Percentiles rank a stretch among this genome's conserved stretches.
These are phyloP conservation scores for Trachelus iudaicus DNA, from an alignment of 2,888 invertebrate genomes.

Conservation along the genomic window DNA sequence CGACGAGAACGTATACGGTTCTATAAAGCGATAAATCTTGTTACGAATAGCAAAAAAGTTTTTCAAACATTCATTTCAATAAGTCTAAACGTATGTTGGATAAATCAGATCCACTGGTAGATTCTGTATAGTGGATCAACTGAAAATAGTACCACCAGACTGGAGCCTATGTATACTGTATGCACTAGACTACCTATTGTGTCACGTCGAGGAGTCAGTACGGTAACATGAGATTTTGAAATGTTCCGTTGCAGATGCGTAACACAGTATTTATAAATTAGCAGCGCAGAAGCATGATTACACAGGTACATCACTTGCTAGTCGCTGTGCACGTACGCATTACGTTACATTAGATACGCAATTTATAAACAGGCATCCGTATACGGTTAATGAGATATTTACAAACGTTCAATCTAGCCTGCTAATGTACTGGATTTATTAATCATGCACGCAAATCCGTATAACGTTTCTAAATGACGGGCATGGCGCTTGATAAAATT, in stretches of 20 bases:
- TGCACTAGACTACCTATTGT: neutral
- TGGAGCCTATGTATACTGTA: neutral
- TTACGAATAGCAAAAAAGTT: neutral
- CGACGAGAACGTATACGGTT: neutral
- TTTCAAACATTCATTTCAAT: neutral
- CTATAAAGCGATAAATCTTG: neutral
- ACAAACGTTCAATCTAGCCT: neutral
- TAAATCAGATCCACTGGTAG: neutral
- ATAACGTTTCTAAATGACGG: neutral
- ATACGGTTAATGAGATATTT: neutral
- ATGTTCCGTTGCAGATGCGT: neutral
- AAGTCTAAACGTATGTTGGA: too few relatives aligned
- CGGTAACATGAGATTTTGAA: neutral
- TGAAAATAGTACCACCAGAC: neutral
- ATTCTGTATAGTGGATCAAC: neutral
- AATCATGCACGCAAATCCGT: neutral
- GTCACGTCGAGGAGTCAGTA: neutral
- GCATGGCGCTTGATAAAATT: neutral
- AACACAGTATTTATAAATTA: neutral
- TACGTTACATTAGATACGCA: neutral
- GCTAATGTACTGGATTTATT: neutral
- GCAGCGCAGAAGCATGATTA: neutral
- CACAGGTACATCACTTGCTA: neutral
- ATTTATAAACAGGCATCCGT: neutral
- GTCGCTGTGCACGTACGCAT: neutral